Conservation (phyloP, 2,797 vertebrate genomes). For the Acanthis flammea region DNA sequence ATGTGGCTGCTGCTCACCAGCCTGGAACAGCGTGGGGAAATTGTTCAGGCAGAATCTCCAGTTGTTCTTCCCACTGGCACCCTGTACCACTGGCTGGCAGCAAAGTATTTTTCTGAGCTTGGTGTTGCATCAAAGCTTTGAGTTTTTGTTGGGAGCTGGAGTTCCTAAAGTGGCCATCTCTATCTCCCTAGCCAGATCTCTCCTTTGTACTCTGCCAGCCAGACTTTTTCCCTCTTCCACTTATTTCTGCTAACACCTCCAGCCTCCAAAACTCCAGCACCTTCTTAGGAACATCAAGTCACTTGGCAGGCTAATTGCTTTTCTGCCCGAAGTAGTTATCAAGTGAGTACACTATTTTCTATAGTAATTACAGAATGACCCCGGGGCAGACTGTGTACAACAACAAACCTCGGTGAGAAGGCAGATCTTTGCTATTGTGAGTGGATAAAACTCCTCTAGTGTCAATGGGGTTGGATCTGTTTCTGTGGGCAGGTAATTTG, state of each 20-base stretch:
- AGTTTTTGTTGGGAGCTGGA: neutral
- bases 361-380: slow-evolving; percentile 48
- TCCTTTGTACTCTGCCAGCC: neutral
- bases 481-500: slow-evolving; percentile 3
- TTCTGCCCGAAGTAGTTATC: slow-evolving; percentile 47
- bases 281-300: slow-evolving; percentile 33
- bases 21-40: neutral
- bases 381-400: neutral
- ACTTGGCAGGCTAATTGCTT: slow-evolving; percentile 58
- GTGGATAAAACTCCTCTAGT: neutral
- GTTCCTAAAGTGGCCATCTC: neutral
- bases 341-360: slow-evolving; percentile 43
- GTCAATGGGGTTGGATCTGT: neutral
- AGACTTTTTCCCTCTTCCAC: neutral
- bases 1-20: neutral
- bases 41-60: neutral
- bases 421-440: neutral
- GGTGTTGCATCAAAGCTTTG: neutral
- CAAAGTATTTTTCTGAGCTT: neutral
- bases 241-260: neutral
- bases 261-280: neutral
- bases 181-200: neutral
- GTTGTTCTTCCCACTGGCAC: neutral
- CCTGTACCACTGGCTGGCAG: neutral
- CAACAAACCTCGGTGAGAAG: slow-evolving; percentile 1